phyloP scores from a whole-genome alignment of 1,140 invertebrate genomes.

The Cryptotermes secundus region DNA sequence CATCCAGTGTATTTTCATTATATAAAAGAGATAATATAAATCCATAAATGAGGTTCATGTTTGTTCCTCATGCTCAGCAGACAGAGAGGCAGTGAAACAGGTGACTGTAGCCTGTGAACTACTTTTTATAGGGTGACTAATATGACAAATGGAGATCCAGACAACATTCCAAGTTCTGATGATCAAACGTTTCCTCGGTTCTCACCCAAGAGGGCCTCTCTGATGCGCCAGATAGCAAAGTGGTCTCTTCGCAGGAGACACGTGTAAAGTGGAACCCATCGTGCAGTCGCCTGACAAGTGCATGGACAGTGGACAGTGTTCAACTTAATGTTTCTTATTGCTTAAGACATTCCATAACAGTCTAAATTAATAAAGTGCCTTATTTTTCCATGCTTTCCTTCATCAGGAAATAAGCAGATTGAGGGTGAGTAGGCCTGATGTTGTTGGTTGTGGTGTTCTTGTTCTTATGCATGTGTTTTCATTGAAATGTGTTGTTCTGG shows the following conservation, averaged over 20 bases:
- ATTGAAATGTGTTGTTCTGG: neutral
- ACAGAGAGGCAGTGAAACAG: neutral
- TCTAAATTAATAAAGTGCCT: conserved; percentile 8
- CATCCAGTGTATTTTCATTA: no score
- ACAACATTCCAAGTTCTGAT: conserved; percentile 28
- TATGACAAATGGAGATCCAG: conserved; percentile 29
- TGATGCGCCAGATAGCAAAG: conserved; percentile 34
- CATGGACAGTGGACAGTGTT: neutral
- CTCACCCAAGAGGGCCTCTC: conserved; percentile 32
- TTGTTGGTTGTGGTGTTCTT: no score
- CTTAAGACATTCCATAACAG: neutral
- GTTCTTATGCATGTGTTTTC: neutral
- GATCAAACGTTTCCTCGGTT: conserved; percentile 34
- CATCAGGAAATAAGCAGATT: conserved; percentile 23
- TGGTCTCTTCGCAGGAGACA: conserved; percentile 35
- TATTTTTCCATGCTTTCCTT: conserved; percentile 24
- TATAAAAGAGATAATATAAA: no score
- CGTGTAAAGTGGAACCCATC: conserved; percentile 24
- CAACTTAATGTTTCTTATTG: neutral
- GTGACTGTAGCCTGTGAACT: conserved; percentile 3
- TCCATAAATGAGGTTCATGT: no score
- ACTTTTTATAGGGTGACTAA: conserved; percentile 33
- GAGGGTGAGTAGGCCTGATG: neutral
- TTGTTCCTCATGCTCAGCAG: conserved; percentile 2
- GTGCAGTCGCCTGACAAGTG: neutral